Conservation (phyloP, 2,888 invertebrate genomes). For the Eucera pruinosa region DNA sequence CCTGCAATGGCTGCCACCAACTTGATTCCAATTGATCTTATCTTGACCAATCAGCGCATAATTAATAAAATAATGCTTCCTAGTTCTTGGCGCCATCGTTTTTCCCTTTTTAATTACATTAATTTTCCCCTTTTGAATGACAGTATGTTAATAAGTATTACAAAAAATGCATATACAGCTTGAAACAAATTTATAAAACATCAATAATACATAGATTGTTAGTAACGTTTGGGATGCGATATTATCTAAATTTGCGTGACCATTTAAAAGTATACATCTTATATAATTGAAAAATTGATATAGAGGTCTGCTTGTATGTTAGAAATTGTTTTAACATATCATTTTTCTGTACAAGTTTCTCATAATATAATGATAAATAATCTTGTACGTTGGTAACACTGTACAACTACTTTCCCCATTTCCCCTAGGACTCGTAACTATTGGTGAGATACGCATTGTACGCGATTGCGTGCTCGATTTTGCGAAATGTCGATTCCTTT, state of each 20-base stretch:
- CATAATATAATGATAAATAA: conserved; percentile 1
- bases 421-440: conserved; percentile 21
- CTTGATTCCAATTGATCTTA: conserved; percentile 68
- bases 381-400: conserved; percentile 48
- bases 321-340: not conserved
- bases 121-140: not conserved
- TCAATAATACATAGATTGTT: not conserved
- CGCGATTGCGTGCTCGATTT: conserved; percentile 60
- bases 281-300: not conserved
- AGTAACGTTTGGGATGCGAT: not conserved
- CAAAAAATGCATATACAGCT: not conserved
- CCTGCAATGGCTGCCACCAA: conserved; percentile 78
- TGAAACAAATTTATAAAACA: conserved; percentile 1
- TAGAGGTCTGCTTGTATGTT: not conserved
- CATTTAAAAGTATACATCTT: too few species aligned
- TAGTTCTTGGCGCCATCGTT: conserved; percentile 26
- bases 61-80: conserved; percentile 45
- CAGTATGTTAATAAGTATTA: not conserved
- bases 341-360: not conserved
- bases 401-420: conserved; percentile 28
- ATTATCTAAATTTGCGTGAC: not conserved
- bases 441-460: conserved; percentile 18
- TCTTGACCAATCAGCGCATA: conserved; percentile 62
- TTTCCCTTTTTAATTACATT: conserved; percentile 6
- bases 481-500: conserved; percentile 90